A percentile compares a stretch with the other conserved stretches of the same genome.
phyloP scores from a whole-genome alignment of 30 jellyfish, hydroid and myxozoan species.

The Chrysaora quinquecirrha region DNA sequence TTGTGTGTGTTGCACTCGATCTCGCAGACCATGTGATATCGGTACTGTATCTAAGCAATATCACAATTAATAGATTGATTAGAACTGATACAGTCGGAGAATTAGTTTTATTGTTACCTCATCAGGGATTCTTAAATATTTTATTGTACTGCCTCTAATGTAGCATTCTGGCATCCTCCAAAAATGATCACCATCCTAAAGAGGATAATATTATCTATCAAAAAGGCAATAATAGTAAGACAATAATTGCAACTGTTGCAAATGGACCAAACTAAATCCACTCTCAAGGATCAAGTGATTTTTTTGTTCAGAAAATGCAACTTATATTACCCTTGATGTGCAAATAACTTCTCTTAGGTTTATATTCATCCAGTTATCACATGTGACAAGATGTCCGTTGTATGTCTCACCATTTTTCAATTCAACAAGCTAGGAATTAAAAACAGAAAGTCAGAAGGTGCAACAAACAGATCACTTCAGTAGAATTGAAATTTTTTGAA shows the following conservation, averaged over 20 bases:
- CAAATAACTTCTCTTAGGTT: conserved; percentile 94
- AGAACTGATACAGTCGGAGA: background rate
- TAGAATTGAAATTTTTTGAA: too few species aligned
- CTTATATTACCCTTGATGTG: conserved; percentile 87
- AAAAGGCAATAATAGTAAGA: background rate
- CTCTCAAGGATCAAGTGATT: background rate
- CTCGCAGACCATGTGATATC: too few species aligned
- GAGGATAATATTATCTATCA: background rate
- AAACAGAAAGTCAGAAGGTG: background rate
- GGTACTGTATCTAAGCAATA: too few species aligned
- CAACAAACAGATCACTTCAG: too few species aligned
- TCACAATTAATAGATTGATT: background rate
- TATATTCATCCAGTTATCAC: conserved; percentile 98
- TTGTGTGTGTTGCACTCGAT: too few species aligned
- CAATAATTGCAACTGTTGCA: background rate
- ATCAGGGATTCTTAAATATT: conserved; percentile 94
- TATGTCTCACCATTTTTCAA: conserved; percentile 98
- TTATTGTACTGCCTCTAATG: conserved; percentile 90
- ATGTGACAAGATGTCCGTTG: conserved; percentile 92
- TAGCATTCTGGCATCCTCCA: conserved; percentile 99
- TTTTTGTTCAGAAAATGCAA: background rate
- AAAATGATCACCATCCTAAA: conserved; percentile 96
- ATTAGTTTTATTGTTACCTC: conserved; percentile 58
- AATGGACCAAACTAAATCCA: background rate
- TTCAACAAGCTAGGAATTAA: conserved; percentile 79